These are phyloP conservation scores for Agrilus planipennis DNA, from an alignment of 1,140 invertebrate genomes.

Conservation along the genomic window DNA sequence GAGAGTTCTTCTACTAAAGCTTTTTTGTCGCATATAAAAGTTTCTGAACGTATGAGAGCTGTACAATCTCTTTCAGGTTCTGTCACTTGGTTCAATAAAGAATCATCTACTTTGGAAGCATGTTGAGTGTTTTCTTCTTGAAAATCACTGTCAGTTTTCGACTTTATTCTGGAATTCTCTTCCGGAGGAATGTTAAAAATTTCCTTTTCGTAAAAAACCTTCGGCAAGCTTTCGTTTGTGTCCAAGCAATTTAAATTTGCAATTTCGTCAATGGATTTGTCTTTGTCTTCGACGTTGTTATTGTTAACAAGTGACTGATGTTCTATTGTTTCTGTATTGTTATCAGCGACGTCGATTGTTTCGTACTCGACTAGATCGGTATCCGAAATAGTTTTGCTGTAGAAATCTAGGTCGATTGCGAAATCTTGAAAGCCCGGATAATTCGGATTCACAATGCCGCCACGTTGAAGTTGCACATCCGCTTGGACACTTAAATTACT, in stretches of 20 bases:
- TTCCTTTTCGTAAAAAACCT: conserved; percentile 47
- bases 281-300: conserved; percentile 23
- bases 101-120: too few relatives aligned
- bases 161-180: too few relatives aligned
- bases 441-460: conserved; percentile 67
- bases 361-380: conserved; percentile 36
- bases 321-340: conserved; percentile 28
- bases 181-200: conserved; percentile 38
- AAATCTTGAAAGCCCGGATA: conserved; percentile 60
- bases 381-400: conserved; percentile 27
- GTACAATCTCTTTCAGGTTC: too few relatives aligned
- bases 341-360: conserved; percentile 17
- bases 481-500: too few relatives aligned
- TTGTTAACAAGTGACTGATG: conserved; percentile 31
- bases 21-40: too few relatives aligned
- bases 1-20: too few relatives aligned
- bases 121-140: conserved; percentile 10
- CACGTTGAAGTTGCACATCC: too few relatives aligned
- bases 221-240: conserved; percentile 39
- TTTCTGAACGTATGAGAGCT: too few relatives aligned
- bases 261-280: conserved; percentile 23
- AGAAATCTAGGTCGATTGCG: conserved; percentile 39
- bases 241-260: conserved; percentile 43
- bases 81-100: too few relatives aligned
- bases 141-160: conserved; percentile 6